Evolutionary conservation across 1,140 invertebrate species (phyloP).

Genomic region (Branchinecta lynchi): DNA sequence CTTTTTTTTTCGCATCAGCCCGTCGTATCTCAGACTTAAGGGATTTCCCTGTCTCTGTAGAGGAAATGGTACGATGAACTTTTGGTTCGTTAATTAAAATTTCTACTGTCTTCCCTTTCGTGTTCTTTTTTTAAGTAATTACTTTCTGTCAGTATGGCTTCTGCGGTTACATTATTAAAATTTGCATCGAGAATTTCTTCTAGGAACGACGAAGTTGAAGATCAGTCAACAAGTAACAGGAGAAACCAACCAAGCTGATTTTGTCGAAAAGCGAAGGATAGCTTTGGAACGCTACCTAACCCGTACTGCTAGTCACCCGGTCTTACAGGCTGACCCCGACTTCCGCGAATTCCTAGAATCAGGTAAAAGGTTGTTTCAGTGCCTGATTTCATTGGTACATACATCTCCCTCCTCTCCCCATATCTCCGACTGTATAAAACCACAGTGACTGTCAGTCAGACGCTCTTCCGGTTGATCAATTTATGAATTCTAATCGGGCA

Average conservation of each 20-base stretch:
- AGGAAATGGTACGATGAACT: no score
- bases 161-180: no score
- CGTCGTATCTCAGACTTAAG: no score
- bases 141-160: no score
- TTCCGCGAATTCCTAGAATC: constrained; percentile 93
- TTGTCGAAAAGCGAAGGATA: constrained; percentile 77
- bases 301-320: constrained; percentile 73
- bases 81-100: no score
- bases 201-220: constrained; percentile 89
- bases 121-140: no score
- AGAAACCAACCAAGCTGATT: constrained; percentile 45
- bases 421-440: no score
- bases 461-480: not conserved
- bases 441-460: no score
- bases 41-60: no score
- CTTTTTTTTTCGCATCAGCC: no score
- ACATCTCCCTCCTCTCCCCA: no score
- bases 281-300: constrained; percentile 86
- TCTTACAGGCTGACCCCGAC: constrained; percentile 79
- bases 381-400: not conserved
- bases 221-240: constrained; percentile 59
- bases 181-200: constrained; percentile 15
- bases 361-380: constrained; percentile 35
- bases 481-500: not conserved
- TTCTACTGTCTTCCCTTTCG: no score